Conservation (phyloP, 2,888 invertebrate species). For the Holacanthella duospinosa region DNA sequence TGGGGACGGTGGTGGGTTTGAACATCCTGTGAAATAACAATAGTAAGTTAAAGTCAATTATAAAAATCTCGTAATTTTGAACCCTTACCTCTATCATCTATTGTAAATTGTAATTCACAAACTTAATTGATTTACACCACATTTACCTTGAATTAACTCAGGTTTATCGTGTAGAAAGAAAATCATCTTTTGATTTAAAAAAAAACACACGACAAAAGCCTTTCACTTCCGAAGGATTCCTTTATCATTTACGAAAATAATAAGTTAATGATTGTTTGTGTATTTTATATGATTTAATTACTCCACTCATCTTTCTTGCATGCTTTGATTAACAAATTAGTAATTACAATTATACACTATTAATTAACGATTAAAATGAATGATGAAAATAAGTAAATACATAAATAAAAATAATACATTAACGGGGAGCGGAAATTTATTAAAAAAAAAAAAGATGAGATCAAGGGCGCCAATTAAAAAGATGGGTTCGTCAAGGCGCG, state of each 20-base stretch:
- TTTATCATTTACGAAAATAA: no score
- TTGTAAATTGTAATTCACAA: not conserved
- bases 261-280: no score
- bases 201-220: not conserved
- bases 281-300: not conserved
- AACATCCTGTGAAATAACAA: no score
- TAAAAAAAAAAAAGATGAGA: not conserved
- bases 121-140: not conserved
- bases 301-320: not conserved
- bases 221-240: not conserved
- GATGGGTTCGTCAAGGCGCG: not conserved
- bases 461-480: not conserved
- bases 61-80: no score
- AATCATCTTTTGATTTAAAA: not conserved
- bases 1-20: slow-evolving; percentile 26
- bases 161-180: not conserved
- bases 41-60: no score
- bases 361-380: no score
- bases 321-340: not conserved
- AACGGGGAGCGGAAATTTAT: not conserved
- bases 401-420: not conserved
- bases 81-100: not conserved
- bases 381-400: not conserved
- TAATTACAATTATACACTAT: not conserved
- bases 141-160: slow-evolving; percentile 3